A percentile compares a stretch with the other conserved stretches of the same genome.
Conservation (phyloP, 1,140 invertebrate genomes). For the Pollicipes pollicipes region DNA sequence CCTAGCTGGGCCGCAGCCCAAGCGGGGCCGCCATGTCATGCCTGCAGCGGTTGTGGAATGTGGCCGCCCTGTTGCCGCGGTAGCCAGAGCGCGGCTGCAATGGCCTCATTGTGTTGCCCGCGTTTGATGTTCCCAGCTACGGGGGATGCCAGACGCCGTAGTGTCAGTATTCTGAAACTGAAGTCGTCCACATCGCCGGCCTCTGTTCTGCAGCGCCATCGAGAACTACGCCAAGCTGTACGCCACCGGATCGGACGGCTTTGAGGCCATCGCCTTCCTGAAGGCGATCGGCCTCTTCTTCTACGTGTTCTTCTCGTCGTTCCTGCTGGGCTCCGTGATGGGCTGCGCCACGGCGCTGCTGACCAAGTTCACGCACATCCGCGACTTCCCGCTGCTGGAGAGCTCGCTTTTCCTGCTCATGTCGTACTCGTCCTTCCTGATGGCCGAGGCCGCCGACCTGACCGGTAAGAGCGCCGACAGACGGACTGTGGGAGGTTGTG, state of each 20-base stretch:
- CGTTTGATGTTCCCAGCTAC: no score
- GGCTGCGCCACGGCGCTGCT: conserved; percentile 81
- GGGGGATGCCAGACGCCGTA: no score
- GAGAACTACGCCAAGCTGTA: conserved; percentile 77
- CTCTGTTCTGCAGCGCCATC: conserved; percentile 51
- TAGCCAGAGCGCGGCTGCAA: no score
- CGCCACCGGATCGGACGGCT: conserved; percentile 45
- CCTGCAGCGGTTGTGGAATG: no score
- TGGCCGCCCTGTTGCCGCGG: no score
- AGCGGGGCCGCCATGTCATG: no score
- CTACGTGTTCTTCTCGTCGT: conserved; percentile 75
- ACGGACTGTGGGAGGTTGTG: no score
- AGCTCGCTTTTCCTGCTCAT: conserved; percentile 90
- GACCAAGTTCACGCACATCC: conserved; percentile 87
- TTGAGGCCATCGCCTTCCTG: conserved; percentile 72
- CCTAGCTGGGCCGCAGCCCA: no score
- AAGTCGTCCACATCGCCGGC: conserved; percentile 9
- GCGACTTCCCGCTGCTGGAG: conserved; percentile 89
- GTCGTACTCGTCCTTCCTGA: conserved; percentile 93
- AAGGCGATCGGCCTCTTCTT: conserved; percentile 76
- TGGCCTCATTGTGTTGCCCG: no score
- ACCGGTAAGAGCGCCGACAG: conserved; percentile 69
- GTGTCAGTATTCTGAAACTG: background rate
- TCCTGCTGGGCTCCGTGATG: conserved; percentile 76
- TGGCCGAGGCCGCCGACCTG: conserved; percentile 83